A percentile compares a stretch with the other conserved stretches of the same genome.
These are phyloP conservation scores for Phortica magna DNA, from an alignment of 2,888 invertebrate species.

Conservation along the genomic window DNA sequence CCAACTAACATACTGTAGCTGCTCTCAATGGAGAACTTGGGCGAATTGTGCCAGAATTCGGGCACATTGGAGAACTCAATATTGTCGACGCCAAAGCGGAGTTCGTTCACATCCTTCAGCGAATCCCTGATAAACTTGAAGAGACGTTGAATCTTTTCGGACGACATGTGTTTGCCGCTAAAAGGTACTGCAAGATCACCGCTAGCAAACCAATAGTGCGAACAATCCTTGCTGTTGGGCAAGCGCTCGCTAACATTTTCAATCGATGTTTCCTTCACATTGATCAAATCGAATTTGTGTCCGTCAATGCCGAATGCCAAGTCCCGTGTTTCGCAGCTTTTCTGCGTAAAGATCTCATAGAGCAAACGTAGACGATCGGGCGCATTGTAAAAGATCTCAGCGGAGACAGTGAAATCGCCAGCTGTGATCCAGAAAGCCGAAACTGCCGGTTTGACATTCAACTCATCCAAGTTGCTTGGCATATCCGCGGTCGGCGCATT, in stretches of 20 bases:
- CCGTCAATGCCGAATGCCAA: constrained; percentile 74
- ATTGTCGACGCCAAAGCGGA: constrained; percentile 73
- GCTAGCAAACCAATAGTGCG: constrained; percentile 76
- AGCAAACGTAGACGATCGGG: constrained; percentile 62
- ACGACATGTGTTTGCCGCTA: constrained; percentile 63
- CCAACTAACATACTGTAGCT: constrained; percentile 74
- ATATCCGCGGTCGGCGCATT: constrained; percentile 60
- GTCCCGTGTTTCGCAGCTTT: constrained; percentile 62
- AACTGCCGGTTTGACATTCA: constrained; percentile 24
- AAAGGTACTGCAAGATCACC: constrained; percentile 73
- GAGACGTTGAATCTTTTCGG: constrained; percentile 64
- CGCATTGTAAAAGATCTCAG: constrained; percentile 62
- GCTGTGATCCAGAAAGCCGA: constrained; percentile 70
- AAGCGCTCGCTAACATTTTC: constrained; percentile 51
- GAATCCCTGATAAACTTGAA: constrained; percentile 65
- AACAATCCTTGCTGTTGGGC: constrained; percentile 57
- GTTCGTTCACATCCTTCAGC: constrained; percentile 34
- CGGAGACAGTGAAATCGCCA: constrained; percentile 65
- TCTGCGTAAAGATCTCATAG: constrained; percentile 73
- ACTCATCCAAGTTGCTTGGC: constrained; percentile 50
- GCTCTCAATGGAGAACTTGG: constrained; percentile 71
- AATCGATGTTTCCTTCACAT: constrained; percentile 13
- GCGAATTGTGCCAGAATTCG: constrained; percentile 59
- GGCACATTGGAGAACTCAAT: constrained; percentile 70
- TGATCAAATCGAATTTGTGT: constrained; percentile 59